Evolutionary conservation across 2,797 vertebrate species (phyloP).

Genomic region (Dendrocincla tyrannina): DNA sequence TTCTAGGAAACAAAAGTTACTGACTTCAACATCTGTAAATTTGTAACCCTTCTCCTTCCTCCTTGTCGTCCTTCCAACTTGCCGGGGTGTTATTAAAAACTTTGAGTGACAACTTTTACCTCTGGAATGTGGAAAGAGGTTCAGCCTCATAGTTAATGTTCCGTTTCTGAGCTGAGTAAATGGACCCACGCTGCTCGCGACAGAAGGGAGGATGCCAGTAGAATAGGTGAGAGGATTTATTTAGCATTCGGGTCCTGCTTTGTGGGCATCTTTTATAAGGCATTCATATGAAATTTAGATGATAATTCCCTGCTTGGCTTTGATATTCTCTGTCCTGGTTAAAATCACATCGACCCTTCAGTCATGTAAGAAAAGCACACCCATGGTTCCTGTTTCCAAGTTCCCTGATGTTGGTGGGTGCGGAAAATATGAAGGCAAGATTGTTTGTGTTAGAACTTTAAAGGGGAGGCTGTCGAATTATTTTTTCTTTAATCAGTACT

Average conservation of each 20-base stretch:
- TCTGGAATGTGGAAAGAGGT: conserved; percentile 30
- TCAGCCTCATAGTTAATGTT: conserved; percentile 14
- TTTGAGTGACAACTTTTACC: conserved; percentile 27
- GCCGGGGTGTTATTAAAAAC: conserved; percentile 58
- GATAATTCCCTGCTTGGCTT: neutral
- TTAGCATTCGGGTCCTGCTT: conserved; percentile 18
- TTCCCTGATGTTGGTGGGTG: neutral
- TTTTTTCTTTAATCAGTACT: neutral
- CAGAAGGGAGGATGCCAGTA: conserved; percentile 24
- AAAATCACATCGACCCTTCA: neutral
- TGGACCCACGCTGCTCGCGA: neutral
- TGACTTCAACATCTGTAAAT: neutral
- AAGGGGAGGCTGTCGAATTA: neutral
- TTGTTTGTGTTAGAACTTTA: neutral
- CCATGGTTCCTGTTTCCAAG: neutral
- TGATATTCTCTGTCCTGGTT: conserved; percentile 17
- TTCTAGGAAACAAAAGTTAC: conserved; percentile 10
- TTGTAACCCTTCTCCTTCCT: neutral
- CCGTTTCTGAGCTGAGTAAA: conserved; percentile 36
- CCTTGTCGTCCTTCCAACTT: neutral
- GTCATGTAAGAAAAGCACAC: neutral
- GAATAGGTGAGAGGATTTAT: conserved; percentile 28
- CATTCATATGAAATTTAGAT: conserved; percentile 13
- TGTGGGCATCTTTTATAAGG: conserved; percentile 37
- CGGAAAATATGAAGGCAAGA: conserved; percentile 18